Evolutionary conservation across 2,888 invertebrate species (phyloP), one percentile per base, ranked within the genome.

Genomic region (Maniola hyperantus): DNA sequence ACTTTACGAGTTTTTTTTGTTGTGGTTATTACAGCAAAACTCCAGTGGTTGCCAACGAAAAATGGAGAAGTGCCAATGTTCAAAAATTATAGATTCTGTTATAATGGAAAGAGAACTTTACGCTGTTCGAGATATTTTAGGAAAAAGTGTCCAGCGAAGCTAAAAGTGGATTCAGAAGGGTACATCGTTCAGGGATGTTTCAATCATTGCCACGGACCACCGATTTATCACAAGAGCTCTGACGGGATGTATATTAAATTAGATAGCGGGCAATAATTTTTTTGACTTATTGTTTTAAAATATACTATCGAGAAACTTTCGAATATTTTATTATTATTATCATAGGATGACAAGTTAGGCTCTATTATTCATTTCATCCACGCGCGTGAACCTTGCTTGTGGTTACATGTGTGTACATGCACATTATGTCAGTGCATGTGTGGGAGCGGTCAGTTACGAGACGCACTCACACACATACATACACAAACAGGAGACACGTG

Each of bases 51-150:
- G 15, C 26, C 26, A 36, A 61, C 61, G 8, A n/a, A 4, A 5
- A 50, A 11, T 51, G 61, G 55, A 53, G 60, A 34, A 42, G 66
- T 18, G 42, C 51, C 69, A 8, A 55, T 69, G 15, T 72, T 68
- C 44, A 67, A 65, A 36, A 63, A 70, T 1, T 71, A 75, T 26
- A 71, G 73, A 0, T 77, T 73, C 46, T 71, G 74, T 0, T 73
- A 66, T 50, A 68, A 58, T 5, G 72, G 50, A 20, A 50, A 11
- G n/a, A 70, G 62, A 11, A 64, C 60, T 20, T 60, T 76, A 8
- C 71, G 72, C 46, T 79, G 78, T 54, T 79, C 78, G 0, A 72
- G 71, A 64, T 74, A 75, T 54, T 44, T 64, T 2, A 64, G 71
- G 6, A 34, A 65, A 0, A 63, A 71, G 0, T 79, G 78, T 55